Base-by-base conservation (phyloP, 2,888 invertebrate genomes). In the Agrochola lychnidis region DNA sequence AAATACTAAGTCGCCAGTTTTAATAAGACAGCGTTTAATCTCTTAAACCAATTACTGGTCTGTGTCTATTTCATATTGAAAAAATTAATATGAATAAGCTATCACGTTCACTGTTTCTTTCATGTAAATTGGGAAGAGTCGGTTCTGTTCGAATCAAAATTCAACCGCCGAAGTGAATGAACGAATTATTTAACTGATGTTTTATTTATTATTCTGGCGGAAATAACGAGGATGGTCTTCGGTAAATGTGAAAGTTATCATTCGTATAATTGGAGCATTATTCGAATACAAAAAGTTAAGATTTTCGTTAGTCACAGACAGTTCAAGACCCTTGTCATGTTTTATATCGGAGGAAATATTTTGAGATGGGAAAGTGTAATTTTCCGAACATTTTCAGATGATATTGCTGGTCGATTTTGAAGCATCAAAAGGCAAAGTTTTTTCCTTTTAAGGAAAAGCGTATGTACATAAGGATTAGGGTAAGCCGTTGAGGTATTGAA, bases 141-240 rank as follows among this genome's bases (percentile, higher is more conserved):
- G 63, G 83, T 78, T 86, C 82, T 76, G 79, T 87, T 86, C 81
- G 73, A 91, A 91, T 91, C 89, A 90, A 90, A 90, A 92, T 92
- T 92, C 90, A 90, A 89, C 87, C 81, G 73, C 81, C 86, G 78
- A 84, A 89, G 87, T 90, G 91, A 91, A 91, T 89, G 90, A 90
- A 89, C 87, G 91, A 91, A 92, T 91, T 91, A 92, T 89, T 88
- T 87, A 82, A 78, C 84, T 78, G 70, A 91, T 91, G 91, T 91
- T 87, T 92, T 92, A 92, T 92, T 91, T 92, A 92, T 91, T 89
- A 89, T 78, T 82, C 88, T 90, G 89, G 87, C 90, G 87, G 86
- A 89, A 86, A 87, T 90, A 90, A 89, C 89, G 88, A 90, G 82
- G 78, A 86, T 75, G 82, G 78, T 84, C 82, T 78, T 85, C 81